phyloP scores from a whole-genome alignment of 2,888 invertebrate genomes.

The Mimas tiliae region DNA sequence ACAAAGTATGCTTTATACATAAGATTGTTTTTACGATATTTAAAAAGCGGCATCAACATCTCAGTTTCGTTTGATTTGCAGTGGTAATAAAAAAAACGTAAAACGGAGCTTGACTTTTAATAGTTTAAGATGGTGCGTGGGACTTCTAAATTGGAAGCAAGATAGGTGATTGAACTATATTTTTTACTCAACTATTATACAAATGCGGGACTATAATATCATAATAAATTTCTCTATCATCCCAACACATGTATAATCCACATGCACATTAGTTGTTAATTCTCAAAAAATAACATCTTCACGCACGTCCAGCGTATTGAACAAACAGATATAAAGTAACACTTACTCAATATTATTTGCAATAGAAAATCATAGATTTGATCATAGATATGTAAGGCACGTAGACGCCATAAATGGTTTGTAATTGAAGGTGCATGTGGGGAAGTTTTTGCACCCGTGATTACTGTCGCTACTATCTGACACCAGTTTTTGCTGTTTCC shows the following conservation, averaged over 20 bases:
- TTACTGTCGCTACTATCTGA: constrained; percentile 72
- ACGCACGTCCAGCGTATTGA: not conserved
- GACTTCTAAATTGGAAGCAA: constrained; percentile 19
- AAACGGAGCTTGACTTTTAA: constrained; percentile 6
- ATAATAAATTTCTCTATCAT: not conserved
- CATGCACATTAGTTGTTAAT: not conserved
- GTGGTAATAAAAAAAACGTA: constrained; percentile 18
- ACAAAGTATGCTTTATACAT: not conserved
- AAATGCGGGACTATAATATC: too few relatives aligned
- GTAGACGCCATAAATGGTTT: constrained; percentile 75
- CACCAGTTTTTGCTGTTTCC: constrained; percentile 73
- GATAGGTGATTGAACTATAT: constrained; percentile 20
- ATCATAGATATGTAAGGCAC: constrained; percentile 69
- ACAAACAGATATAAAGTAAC: constrained; percentile 3
- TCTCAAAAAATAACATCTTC: not conserved
- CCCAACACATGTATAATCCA: not conserved
- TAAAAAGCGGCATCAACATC: constrained; percentile 10
- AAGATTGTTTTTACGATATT: constrained; percentile 9
- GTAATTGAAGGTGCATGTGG: constrained; percentile 77
- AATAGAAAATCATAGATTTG: constrained; percentile 66
- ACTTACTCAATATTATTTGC: constrained; percentile 32
- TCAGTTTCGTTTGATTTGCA: constrained; percentile 20
- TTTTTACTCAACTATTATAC: not conserved
- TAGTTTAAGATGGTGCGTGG: constrained; percentile 20
- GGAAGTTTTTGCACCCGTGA: constrained; percentile 69